Evolutionary conservation across 2,113 vertebrate species (phyloP).

Genomic region (Anhinga anhinga): DNA sequence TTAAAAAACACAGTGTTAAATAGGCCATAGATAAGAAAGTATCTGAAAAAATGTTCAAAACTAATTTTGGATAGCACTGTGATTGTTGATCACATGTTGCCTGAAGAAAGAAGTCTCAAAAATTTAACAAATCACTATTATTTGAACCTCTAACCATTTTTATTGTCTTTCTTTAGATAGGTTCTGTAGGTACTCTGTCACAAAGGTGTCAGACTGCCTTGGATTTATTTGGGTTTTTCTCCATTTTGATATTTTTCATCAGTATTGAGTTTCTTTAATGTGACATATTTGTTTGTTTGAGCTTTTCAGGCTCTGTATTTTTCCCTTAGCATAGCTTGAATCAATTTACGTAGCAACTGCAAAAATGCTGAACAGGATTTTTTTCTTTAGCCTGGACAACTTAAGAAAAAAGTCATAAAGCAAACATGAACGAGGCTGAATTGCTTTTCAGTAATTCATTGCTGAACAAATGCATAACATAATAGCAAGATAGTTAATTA

Average conservation of each 20-base stretch:
- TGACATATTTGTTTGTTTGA: background rate
- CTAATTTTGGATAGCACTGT: background rate
- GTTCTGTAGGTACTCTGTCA: background rate
- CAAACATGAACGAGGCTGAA: background rate
- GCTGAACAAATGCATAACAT: background rate
- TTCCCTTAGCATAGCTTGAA: background rate
- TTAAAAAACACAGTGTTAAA: background rate
- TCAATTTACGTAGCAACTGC: background rate
- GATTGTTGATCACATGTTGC: background rate
- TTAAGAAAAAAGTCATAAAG: background rate
- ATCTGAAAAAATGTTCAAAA: background rate
- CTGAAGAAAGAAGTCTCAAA: background rate
- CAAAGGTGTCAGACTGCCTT: background rate
- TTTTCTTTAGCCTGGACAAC: background rate
- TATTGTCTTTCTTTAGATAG: background rate
- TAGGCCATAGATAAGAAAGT: background rate
- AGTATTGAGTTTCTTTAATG: background rate
- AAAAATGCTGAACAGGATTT: background rate
- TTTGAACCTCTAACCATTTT: background rate
- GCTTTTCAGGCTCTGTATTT: background rate
- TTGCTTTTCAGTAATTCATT: background rate
- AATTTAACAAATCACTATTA: background rate
- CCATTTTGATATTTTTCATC: background rate
- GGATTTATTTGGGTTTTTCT: background rate
- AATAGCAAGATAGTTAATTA: background rate